Conservation (phyloP, 2,797 vertebrate genomes). For the Helostoma temminkii region DNA sequence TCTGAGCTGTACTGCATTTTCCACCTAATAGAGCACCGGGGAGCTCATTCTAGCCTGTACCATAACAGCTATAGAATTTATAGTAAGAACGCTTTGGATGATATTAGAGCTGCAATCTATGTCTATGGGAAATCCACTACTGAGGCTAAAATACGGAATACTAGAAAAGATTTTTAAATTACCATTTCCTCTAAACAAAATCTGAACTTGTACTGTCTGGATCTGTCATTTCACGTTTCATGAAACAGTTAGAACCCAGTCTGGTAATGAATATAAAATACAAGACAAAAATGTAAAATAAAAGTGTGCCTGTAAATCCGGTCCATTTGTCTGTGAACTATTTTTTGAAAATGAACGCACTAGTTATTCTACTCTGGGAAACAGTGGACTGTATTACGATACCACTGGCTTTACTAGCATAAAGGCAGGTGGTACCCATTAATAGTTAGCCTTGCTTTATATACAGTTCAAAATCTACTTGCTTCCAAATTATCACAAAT, state of each 20-base stretch:
- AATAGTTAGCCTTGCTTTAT: no score
- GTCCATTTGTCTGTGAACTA: conserved; percentile 3
- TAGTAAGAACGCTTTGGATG: conserved; percentile 13
- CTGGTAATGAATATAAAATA: conserved; percentile 35
- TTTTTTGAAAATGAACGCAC: background rate
- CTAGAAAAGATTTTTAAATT: conserved; percentile 49
- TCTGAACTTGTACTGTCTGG: conserved; percentile 10
- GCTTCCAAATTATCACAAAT: no score
- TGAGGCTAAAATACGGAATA: conserved; percentile 47
- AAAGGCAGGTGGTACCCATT: no score
- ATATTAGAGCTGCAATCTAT: conserved; percentile 29
- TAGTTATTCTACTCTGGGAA: no score
- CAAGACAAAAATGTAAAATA: conserved; percentile 18
- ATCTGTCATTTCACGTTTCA: conserved; percentile 28
- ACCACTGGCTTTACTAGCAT: no score
- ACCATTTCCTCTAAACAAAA: conserved; percentile 43
- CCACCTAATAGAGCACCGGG: conserved; percentile 27
- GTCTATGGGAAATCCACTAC: conserved; percentile 30
- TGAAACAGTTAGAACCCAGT: conserved; percentile 21
- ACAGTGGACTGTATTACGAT: no score
- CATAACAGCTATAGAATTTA: conserved; percentile 43
- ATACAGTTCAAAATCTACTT: no score
- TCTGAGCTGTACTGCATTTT: background rate
- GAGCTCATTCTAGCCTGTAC: conserved; percentile 34
- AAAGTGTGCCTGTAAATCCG: conserved; percentile 24